A percentile compares a stretch with the other conserved stretches of the same genome.
These are phyloP conservation scores for Drosophila formosana DNA, from an alignment of 2,888 invertebrate species.

Conservation along the genomic window DNA sequence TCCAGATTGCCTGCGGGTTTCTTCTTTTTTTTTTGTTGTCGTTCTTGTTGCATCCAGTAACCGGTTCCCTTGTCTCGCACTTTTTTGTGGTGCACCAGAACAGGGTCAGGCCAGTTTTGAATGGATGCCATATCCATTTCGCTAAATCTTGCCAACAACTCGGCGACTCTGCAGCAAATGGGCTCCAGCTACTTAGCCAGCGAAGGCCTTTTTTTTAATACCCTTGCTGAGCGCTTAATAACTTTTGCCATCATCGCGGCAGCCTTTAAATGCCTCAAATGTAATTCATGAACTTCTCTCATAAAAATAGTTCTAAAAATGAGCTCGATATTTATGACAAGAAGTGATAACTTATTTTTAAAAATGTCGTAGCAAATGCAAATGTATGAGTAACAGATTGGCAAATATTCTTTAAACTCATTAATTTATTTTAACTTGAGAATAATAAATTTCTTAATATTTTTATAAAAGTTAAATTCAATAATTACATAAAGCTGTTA, in stretches of 20 bases:
- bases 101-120: constrained; percentile 78
- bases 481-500: too few relatives aligned
- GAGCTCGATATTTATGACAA: background rate
- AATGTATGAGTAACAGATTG: too few relatives aligned
- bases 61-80: constrained; percentile 57
- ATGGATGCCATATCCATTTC: constrained; percentile 51
- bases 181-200: constrained; percentile 46
- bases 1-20: constrained; percentile 31
- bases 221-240: constrained; percentile 35
- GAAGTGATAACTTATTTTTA: background rate
- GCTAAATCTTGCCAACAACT: constrained; percentile 15
- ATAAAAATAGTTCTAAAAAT: background rate
- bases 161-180: constrained; percentile 8
- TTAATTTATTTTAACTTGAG: too few relatives aligned
- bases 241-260: constrained; percentile 25
- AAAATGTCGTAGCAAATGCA: too few relatives aligned
- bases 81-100: constrained; percentile 67
- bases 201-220: constrained; percentile 49
- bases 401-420: too few relatives aligned
- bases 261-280: constrained; percentile 3
- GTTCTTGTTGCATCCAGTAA: constrained; percentile 19
- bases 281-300: background rate
- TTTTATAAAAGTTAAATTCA: too few relatives aligned
- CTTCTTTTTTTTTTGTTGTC: constrained; percentile 2
- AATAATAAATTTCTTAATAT: too few relatives aligned